phyloP scores from a whole-genome alignment of 2,888 invertebrate genomes.

The Eubasilissa splendida region DNA sequence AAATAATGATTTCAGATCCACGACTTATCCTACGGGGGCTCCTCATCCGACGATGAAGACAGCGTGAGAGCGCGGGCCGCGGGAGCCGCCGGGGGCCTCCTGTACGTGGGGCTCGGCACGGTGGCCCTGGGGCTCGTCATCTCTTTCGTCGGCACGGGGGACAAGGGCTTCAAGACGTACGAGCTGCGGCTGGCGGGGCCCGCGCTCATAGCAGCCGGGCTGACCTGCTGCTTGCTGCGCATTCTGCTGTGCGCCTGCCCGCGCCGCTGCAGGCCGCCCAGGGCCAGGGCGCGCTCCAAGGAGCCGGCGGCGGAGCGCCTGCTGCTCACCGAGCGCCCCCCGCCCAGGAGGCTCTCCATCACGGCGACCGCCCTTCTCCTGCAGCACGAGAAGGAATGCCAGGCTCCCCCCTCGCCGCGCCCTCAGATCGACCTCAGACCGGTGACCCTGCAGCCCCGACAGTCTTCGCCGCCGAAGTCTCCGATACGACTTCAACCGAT shows the following conservation, averaged over 20 bases:
- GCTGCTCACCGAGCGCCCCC: slow-evolving; percentile 62
- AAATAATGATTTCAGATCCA: slow-evolving; percentile 80
- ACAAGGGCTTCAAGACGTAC: slow-evolving; percentile 90
- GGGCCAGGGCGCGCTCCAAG: slow-evolving; percentile 61
- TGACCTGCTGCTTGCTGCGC: slow-evolving; percentile 87
- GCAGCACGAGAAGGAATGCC: slow-evolving; percentile 57
- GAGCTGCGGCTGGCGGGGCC: slow-evolving; percentile 91
- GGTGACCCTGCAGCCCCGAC: slow-evolving; percentile 41
- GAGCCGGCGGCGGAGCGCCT: slow-evolving; percentile 61
- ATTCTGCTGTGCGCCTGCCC: slow-evolving; percentile 89
- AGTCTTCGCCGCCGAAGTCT: slow-evolving; percentile 52
- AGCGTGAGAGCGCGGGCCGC: slow-evolving; percentile 78
- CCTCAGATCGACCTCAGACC: slow-evolving; percentile 29
- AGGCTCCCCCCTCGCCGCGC: slow-evolving; percentile 51
- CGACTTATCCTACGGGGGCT: slow-evolving; percentile 87
- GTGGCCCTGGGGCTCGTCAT: slow-evolving; percentile 89
- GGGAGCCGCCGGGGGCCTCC: slow-evolving; percentile 87
- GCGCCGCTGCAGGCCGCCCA: slow-evolving; percentile 78
- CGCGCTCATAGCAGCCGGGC: slow-evolving; percentile 83
- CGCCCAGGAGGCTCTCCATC: slow-evolving; percentile 61
- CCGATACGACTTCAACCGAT: slow-evolving; percentile 37
- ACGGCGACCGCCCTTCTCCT: slow-evolving; percentile 62
- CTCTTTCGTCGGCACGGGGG: slow-evolving; percentile 92
- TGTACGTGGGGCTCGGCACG: slow-evolving; percentile 89
- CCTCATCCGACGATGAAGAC: slow-evolving; percentile 81